Conservation (phyloP, 2,888 invertebrate species). For the Mellilla xanthometata region DNA sequence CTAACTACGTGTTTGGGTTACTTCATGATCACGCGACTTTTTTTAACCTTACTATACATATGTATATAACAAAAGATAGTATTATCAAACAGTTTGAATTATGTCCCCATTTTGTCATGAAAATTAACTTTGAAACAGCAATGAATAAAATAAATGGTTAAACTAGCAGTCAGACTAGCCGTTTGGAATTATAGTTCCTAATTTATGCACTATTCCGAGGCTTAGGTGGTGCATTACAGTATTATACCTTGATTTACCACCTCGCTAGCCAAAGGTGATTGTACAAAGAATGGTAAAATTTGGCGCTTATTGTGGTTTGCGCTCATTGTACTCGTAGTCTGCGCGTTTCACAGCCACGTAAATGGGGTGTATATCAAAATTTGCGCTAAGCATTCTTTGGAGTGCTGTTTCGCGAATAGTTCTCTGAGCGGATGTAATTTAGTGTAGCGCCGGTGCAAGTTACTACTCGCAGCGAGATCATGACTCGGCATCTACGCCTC, state of each 20-base stretch:
- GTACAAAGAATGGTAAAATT: constrained; percentile 33
- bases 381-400: constrained; percentile 39
- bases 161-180: constrained; percentile 29
- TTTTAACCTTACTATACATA: not conserved
- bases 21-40: constrained; percentile 26
- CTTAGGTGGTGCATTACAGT: constrained; percentile 16
- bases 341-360: constrained; percentile 31
- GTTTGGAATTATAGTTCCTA: constrained; percentile 30
- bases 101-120: constrained; percentile 4
- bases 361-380: constrained; percentile 39
- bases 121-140: constrained; percentile 27
- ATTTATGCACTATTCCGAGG: constrained; percentile 30
- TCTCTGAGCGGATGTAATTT: constrained; percentile 41
- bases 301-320: too few species aligned
- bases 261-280: constrained; percentile 26
- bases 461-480: constrained; percentile 19
- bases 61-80: not conserved
- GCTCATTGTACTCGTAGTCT: constrained; percentile 24
- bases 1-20: constrained; percentile 1
- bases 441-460: constrained; percentile 33
- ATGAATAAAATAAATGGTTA: constrained; percentile 34
- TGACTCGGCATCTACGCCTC: constrained; percentile 16
- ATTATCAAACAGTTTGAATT: not conserved
- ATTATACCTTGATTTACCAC: constrained; percentile 23
- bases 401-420: constrained; percentile 36